These are phyloP conservation scores for Tricholauxania praeusta DNA, from an alignment of 2,888 invertebrate species.

Conservation along the genomic window DNA sequence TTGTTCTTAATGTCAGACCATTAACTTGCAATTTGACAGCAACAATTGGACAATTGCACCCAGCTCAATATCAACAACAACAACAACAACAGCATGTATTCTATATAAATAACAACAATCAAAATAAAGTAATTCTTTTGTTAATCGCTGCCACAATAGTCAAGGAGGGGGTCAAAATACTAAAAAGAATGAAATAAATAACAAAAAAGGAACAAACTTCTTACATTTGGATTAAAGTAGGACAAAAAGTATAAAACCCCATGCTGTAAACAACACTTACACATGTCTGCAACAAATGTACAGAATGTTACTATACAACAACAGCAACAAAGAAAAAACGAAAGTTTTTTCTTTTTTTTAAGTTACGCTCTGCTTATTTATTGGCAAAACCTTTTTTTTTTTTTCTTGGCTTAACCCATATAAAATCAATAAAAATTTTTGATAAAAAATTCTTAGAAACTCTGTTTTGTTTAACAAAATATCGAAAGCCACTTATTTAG, in stretches of 20 bases:
- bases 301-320: background rate
- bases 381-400: no score
- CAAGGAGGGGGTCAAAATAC: no score
- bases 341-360: background rate
- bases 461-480: no score
- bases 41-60: background rate
- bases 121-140: conserved; percentile 21
- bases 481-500: no score
- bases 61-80: background rate
- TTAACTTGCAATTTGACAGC: conserved; percentile 5
- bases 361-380: no score
- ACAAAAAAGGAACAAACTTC: background rate
- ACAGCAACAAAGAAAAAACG: background rate
- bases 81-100: background rate
- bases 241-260: conserved; percentile 15
- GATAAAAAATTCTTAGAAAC: no score
- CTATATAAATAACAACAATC: conserved; percentile 8
- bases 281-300: conserved; percentile 11
- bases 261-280: conserved; percentile 35
- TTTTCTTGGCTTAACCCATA: no score
- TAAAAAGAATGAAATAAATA: no score
- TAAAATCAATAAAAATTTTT: no score
- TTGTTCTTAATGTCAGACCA: conserved; percentile 16
- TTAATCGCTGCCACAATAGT: conserved; percentile 18
- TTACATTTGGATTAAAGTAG: background rate